These are phyloP conservation scores for Cebidichthys violaceus DNA, from an alignment of 2,113 vertebrate species.

Conservation along the genomic window DNA sequence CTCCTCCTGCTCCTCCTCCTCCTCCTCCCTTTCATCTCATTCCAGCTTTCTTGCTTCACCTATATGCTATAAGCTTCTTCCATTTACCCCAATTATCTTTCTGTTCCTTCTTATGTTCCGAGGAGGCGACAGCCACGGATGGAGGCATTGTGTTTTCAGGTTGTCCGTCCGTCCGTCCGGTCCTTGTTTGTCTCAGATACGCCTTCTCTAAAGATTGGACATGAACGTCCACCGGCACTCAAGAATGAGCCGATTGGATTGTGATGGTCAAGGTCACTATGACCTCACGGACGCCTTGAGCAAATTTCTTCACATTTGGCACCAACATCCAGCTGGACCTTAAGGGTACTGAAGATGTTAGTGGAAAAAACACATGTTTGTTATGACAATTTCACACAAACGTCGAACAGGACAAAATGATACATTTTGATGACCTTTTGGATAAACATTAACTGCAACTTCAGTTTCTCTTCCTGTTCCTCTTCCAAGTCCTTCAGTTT, in stretches of 20 bases:
- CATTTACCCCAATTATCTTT: slow-evolving; percentile 23
- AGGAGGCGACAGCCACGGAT: background rate
- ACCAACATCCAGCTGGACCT: background rate
- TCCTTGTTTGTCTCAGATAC: background rate
- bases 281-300: background rate
- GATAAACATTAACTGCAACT: background rate
- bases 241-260: background rate
- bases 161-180: background rate
- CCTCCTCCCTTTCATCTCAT: slow-evolving; percentile 1
- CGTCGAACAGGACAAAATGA: no score
- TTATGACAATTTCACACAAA: no score
- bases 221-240: background rate
- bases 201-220: background rate
- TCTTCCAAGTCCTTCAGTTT: background rate
- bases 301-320: background rate
- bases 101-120: background rate
- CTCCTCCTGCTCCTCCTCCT: background rate
- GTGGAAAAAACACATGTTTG: no score
- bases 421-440: no score
- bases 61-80: background rate
- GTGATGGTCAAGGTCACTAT: background rate
- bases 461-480: background rate
- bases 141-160: background rate
- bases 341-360: no score
- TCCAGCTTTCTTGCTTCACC: background rate